Base-by-base conservation (phyloP, 1,140 invertebrate genomes). In the Neoseiulus cucumeris region DNA sequence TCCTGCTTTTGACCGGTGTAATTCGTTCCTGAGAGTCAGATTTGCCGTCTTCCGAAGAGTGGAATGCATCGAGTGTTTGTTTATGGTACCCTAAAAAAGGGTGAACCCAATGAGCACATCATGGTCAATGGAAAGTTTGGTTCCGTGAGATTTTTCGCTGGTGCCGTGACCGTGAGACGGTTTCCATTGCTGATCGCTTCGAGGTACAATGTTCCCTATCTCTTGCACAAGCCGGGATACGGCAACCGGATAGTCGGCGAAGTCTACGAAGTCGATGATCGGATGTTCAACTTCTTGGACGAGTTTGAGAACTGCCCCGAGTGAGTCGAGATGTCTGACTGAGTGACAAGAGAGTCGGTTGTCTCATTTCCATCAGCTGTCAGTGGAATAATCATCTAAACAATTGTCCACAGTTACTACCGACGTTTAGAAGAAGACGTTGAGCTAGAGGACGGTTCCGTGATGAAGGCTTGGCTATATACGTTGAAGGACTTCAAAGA, bases 141-240 rank as follows among this genome's bases (percentile, higher is more conserved):
- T 1, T 72, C 76, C 64, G 80, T 83, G 1, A 83, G 80, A 66
- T 89, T 86, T 72, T 70, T 88, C 42, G 81, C 81, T 4, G 75
- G 77, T 22, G 89, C 82, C 1, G 80, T 75, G 68, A 91, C 89
- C 0, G 74, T 77, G 1, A 74, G 81, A 18, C 85, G 83, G 70
- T 89, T 84, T 74, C 89, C 89, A 0, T 73, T 94, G n/a, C 83
- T 93, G 6, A 89, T 94, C 70, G 87, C 82, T 17, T 88, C 87
- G 0, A 80, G 80, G 70, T 93, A 87, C 73, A 93, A 93, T 74
- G 87, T 93, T 75, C 90, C 90, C 9, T 92, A 89, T 75, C 72
- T 91, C 44, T 70, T 93, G 22, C 80, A 84, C 70, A 78, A 78
- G 70, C 83, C 85, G 65, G 85, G 77, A 17, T 79, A 74, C 64